Base-by-base conservation (phyloP, 2,113 vertebrate genomes). In the Rana temporaria region DNA sequence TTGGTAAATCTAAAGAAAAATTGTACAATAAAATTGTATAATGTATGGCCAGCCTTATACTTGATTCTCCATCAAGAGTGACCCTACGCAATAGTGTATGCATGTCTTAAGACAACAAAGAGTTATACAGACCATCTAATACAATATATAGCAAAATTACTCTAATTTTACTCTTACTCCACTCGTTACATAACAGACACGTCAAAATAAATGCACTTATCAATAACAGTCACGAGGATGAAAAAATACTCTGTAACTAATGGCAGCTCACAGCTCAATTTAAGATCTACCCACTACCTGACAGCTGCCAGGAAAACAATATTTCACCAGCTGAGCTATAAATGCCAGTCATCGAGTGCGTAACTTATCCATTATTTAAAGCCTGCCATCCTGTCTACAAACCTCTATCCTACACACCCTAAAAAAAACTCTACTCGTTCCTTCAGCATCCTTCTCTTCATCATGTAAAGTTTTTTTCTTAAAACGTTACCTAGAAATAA, bases 311-410 rank as follows among this genome's bases (percentile, higher is more conserved):
- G 79, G 87, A 86, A 88, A 88, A 85, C 84, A 82, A 2, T 3
- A 85, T 82, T 72, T 69, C 71, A 9, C 55, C 30, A 84, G 75
- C 79, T 85, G 78, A 89, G 88, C 78, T 88, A 82, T 86, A 89
- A 86, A 91, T 84, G 59, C 73, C 57, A 84, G 84, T 85, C 86
- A 86, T 42, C 80, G 77, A 78, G 85, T 89, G 84, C 59, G 42
- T n/a, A 48, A 75, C 70, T 73, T 79, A 87, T 89, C 79, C 74
- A 90, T 94, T 91, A 92, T 88, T 92, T 87, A 93, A 89, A 87
- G 20, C 72, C 52, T 63, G 32, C 65, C 5, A 32, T 57, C 63
- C 63, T 60, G 63, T 66, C 19, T 66, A 38, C 32, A 38, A 18
- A 60, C 26, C 53, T 34, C 72, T 22, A 48, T 48, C 38, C 52